Conservation (phyloP, 1,140 invertebrate genomes). For the Hycleus cichorii region DNA sequence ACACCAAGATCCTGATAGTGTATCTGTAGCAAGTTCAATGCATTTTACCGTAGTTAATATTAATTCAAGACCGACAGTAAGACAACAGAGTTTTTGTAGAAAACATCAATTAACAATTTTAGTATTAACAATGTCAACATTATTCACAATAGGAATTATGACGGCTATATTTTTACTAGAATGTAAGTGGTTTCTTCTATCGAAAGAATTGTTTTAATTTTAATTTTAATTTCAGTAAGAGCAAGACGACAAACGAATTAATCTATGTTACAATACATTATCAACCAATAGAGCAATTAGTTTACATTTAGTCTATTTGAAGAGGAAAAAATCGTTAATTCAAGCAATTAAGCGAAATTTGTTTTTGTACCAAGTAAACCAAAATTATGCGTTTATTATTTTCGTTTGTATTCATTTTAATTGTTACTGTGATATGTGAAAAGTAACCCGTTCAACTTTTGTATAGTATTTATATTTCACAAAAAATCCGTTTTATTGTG, state of each 20-base stretch:
- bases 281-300: neutral
- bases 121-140: slow-evolving; percentile 67
- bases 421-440: slow-evolving; percentile 25
- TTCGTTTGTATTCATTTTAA: slow-evolving; percentile 1
- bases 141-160: slow-evolving; percentile 69
- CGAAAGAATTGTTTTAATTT: too few species aligned
- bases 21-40: slow-evolving; percentile 73
- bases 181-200: slow-evolving; percentile 46
- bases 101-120: slow-evolving; percentile 71
- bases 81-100: slow-evolving; percentile 59
- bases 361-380: slow-evolving; percentile 10
- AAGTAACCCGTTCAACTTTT: slow-evolving; percentile 14
- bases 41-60: slow-evolving; percentile 80
- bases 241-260: slow-evolving; percentile 41
- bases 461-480: slow-evolving; percentile 23
- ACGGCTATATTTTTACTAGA: slow-evolving; percentile 63
- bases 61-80: slow-evolving; percentile 54
- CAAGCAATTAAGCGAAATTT: neutral
- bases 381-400: slow-evolving; percentile 13
- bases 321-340: slow-evolving; percentile 5
- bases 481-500: neutral
- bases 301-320: neutral
- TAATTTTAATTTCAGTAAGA: slow-evolving; percentile 48
- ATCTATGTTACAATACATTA: neutral
- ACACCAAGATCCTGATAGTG: slow-evolving; percentile 49